A percentile compares a stretch with the other conserved stretches of the same genome.
phyloP scores from a whole-genome alignment of 1,140 invertebrate species.

The Cherax quadricarinatus region DNA sequence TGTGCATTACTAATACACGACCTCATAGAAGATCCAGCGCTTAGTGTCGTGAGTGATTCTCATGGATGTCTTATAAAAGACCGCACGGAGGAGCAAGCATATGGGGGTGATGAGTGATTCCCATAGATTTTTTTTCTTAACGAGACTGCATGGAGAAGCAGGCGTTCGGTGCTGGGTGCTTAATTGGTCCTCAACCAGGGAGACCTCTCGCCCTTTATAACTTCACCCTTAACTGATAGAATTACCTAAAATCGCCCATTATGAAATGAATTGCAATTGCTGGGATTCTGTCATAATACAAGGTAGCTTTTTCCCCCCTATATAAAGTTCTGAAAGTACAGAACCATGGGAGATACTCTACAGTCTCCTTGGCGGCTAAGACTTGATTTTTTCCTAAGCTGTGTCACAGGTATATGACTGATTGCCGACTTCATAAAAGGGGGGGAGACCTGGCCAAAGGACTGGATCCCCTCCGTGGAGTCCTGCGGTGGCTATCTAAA shows the following conservation, averaged over 20 bases:
- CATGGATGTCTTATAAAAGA: no score
- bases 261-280: constrained; percentile 61
- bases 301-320: constrained; percentile 55
- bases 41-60: no score
- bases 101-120: no score
- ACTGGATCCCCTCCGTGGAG: constrained; percentile 42
- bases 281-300: constrained; percentile 58
- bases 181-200: constrained; percentile 44
- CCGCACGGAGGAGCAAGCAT: no score
- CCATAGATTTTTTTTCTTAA: no score
- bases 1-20: no score
- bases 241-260: constrained; percentile 63
- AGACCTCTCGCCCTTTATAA: constrained; percentile 66
- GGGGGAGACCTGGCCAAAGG: not conserved
- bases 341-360: constrained; percentile 57
- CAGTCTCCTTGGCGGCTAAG: constrained; percentile 47
- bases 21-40: no score
- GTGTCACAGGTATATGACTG: constrained; percentile 43
- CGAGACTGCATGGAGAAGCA: no score
- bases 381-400: constrained; percentile 25
- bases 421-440: constrained; percentile 53
- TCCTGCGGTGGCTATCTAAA: constrained; percentile 50
- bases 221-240: constrained; percentile 69
- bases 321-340: not conserved
- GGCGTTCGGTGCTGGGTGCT: not conserved